These are phyloP conservation scores for Oasisia sp. DNA, from an alignment of 2,888 invertebrate species.

Conservation along the genomic window DNA sequence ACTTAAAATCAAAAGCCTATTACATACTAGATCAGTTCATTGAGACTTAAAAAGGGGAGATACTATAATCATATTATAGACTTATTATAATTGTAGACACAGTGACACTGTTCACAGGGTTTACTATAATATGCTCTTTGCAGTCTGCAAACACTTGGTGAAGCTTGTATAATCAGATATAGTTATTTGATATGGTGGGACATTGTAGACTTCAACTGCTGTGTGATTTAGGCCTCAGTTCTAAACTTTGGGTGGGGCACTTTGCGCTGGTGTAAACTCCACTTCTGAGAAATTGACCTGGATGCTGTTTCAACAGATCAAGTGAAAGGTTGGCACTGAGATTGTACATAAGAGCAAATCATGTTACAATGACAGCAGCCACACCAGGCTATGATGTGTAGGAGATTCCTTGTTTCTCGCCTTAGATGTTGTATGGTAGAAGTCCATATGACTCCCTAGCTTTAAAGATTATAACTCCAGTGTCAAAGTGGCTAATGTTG, in stretches of 20 bases:
- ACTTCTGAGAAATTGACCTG: constrained; percentile 8
- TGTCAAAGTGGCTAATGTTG: too few relatives aligned
- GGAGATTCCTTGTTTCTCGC: too few relatives aligned
- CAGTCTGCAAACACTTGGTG: not conserved
- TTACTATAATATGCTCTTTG: not conserved
- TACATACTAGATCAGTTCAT: not conserved
- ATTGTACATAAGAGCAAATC: not conserved
- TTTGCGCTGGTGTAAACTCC: not conserved
- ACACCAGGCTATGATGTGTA: not conserved
- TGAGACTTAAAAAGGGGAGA: not conserved
- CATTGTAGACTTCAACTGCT: too few relatives aligned
- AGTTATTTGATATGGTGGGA: too few relatives aligned
- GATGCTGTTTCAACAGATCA: not conserved
- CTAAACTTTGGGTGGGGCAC: not conserved
- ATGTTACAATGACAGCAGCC: not conserved
- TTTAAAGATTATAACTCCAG: too few relatives aligned
- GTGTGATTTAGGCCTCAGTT: not conserved
- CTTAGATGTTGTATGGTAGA: too few relatives aligned
- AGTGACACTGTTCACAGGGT: not conserved
- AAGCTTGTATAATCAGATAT: too few relatives aligned
- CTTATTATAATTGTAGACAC: not conserved
- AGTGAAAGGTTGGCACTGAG: not conserved
- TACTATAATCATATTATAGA: not conserved
- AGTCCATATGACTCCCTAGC: too few relatives aligned
- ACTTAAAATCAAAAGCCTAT: not conserved